Conservation (phyloP, 2,888 invertebrate species). For the Hydrotaea cyrtoneurina region DNA sequence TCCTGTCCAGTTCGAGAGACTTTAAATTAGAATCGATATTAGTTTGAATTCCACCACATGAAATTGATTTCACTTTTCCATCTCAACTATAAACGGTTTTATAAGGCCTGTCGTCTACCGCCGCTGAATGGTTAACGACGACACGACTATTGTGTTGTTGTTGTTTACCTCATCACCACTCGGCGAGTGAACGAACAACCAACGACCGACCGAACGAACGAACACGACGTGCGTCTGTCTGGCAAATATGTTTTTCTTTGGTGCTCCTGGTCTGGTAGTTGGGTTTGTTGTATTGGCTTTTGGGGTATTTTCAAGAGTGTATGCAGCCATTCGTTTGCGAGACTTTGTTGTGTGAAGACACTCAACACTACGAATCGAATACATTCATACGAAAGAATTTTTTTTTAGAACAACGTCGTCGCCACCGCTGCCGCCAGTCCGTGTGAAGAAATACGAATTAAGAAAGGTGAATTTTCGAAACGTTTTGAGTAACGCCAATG, state of each 20-base stretch:
- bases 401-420: conserved; percentile 7
- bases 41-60: too few species aligned
- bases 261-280: conserved; percentile 19
- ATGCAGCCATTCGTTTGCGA: conserved; percentile 74
- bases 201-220: not conserved
- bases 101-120: too few species aligned
- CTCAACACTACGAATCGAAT: conserved; percentile 29
- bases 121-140: too few species aligned
- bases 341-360: conserved; percentile 76
- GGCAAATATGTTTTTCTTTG: conserved; percentile 45
- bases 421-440: too few species aligned
- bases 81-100: too few species aligned
- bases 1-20: too few species aligned
- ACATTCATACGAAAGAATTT: conserved; percentile 42
- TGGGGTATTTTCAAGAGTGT: conserved; percentile 1
- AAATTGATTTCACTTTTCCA: too few species aligned
- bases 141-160: too few species aligned
- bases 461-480: conserved; percentile 69
- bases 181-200: too few species aligned
- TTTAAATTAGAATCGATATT: too few species aligned
- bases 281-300: not conserved
- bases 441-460: not conserved
- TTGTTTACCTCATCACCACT: not conserved
- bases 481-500: conserved; percentile 63
- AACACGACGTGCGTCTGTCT: not conserved